Conservation (phyloP, 2,797 vertebrate species). For the Gymnothorax reevesii region DNA sequence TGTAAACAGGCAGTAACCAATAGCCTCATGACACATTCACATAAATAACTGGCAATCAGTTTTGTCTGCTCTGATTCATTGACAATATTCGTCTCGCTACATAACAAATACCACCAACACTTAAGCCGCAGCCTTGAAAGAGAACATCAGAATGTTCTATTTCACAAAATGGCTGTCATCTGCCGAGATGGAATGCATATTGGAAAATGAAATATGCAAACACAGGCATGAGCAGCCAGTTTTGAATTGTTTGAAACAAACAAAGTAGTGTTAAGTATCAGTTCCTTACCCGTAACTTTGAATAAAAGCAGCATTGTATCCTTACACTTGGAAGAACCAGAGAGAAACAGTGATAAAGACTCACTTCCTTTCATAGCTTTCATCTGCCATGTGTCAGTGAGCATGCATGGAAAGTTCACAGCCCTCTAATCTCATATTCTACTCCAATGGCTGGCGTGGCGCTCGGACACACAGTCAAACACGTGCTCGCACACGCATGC, state of each 20-base stretch:
- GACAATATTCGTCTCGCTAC: neutral
- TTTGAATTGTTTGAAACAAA: neutral
- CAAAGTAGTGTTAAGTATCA: neutral
- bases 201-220: neutral
- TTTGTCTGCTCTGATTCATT: neutral
- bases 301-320: neutral
- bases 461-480: neutral
- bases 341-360: neutral
- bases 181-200: neutral
- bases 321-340: neutral
- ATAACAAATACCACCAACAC: neutral
- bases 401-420: slow-evolving; percentile 20
- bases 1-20: neutral
- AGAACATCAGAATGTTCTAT: neutral
- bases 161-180: neutral
- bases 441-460: neutral
- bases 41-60: neutral
- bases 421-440: slow-evolving; percentile 9
- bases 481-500: slow-evolving; percentile 21
- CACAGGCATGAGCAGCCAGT: neutral
- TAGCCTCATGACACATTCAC: neutral
- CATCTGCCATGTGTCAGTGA: neutral
- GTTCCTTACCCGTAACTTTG: neutral
- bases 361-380: neutral
- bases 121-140: neutral